Conservation (phyloP, 2,113 vertebrate species). For the Guaruba guarouba region DNA sequence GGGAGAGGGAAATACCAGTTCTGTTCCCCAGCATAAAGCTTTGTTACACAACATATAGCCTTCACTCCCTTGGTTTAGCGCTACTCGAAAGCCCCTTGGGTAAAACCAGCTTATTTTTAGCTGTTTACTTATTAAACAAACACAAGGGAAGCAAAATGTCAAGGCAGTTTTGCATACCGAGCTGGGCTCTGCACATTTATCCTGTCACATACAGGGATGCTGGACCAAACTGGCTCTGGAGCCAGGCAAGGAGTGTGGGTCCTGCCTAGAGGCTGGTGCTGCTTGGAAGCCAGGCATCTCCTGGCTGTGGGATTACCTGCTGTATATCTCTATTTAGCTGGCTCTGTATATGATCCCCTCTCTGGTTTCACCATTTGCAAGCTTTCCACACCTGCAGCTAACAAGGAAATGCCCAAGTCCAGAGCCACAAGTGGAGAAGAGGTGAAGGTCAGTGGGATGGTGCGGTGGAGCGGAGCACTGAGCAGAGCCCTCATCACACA, state of each 20-base stretch:
- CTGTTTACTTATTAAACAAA: constrained; percentile 31
- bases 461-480: not conserved
- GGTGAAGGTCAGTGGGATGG: accelerated
- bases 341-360: not conserved
- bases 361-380: not conserved
- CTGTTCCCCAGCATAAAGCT: not conserved
- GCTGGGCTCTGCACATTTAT: not conserved
- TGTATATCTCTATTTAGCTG: not conserved
- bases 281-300: not conserved
- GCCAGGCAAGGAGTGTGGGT: not conserved
- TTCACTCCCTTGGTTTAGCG: not conserved
- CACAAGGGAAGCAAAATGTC: not conserved
- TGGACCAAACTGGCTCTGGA: not conserved
- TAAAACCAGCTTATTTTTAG: constrained; percentile 42
- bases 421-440: not conserved
- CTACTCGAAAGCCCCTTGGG: not conserved
- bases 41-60: not conserved
- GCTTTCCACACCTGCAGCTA: not conserved
- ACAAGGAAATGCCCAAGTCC: not conserved
- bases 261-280: not conserved
- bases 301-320: not conserved
- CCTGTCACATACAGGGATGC: not conserved
- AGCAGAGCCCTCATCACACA: not conserved
- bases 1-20: not conserved
- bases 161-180: not conserved